Percentiles rank a stretch among this genome's conserved stretches.
phyloP scores from a whole-genome alignment of 2,113 vertebrate genomes.

The Chaetops frenatus region DNA sequence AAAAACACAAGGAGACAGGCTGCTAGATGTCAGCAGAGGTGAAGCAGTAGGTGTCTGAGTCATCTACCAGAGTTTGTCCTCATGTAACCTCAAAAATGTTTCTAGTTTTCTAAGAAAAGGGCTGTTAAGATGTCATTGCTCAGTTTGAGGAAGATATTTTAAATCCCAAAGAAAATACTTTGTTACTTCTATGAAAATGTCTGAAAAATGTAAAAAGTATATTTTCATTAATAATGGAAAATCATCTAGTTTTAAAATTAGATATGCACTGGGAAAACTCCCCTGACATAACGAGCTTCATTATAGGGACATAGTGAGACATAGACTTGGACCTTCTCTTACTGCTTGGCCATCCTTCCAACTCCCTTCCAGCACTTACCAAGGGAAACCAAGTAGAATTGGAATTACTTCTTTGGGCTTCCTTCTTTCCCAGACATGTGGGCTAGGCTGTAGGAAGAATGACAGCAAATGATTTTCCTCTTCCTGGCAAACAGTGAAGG shows the following conservation, averaged over 20 bases:
- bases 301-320: neutral
- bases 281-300: neutral
- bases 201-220: neutral
- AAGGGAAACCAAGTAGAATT: neutral
- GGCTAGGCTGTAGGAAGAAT: neutral
- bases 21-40: neutral
- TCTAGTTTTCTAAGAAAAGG: neutral
- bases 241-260: neutral
- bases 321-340: neutral
- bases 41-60: constrained; percentile 23
- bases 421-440: neutral
- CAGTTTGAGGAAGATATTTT: neutral
- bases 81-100: neutral
- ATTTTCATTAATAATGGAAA: neutral
- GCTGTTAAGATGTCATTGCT: neutral
- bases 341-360: neutral
- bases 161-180: neutral
- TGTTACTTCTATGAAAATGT: neutral
- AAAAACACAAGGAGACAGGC: neutral
- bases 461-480: neutral
- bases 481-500: neutral
- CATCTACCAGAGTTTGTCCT: neutral
- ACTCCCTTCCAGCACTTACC: neutral
- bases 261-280: neutral
- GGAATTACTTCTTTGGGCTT: neutral